phyloP scores from a whole-genome alignment of 1,140 invertebrate species.

The Zeugodacus cucurbitae region DNA sequence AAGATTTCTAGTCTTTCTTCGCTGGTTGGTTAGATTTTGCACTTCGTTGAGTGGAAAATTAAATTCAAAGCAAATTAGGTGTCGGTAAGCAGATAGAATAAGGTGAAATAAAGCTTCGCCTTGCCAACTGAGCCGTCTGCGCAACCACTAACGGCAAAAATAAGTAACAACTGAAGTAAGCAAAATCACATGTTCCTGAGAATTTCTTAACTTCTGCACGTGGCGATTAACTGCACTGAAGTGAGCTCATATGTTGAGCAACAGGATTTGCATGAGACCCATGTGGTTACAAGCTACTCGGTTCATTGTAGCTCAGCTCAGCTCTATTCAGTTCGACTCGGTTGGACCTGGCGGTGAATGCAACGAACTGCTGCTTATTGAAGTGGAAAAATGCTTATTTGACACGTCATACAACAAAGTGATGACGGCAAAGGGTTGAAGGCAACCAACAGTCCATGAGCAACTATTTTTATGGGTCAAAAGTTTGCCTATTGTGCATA shows the following conservation, averaged over 20 bases:
- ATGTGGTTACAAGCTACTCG: not conserved
- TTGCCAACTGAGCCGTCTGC: no score
- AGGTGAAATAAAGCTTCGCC: not conserved
- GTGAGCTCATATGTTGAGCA: not conserved
- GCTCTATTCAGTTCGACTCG: not conserved
- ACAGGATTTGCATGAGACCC: not conserved
- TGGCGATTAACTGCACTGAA: not conserved
- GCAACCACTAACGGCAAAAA: not conserved
- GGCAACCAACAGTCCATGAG: not conserved
- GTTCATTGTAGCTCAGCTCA: not conserved
- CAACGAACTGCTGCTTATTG: constrained; percentile 3
- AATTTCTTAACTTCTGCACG: not conserved
- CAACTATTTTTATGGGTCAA: not conserved
- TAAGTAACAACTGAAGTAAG: not conserved
- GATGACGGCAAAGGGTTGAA: not conserved
- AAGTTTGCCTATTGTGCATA: not conserved
- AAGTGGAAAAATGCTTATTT: not conserved
- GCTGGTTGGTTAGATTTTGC: not conserved
- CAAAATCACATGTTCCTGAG: not conserved
- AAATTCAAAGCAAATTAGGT: not conserved
- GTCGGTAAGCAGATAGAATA: not conserved
- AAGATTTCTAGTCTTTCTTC: not conserved
- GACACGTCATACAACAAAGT: not conserved
- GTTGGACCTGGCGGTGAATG: not conserved
- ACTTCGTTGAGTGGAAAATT: constrained; percentile 37